Evolutionary conservation across 2,113 vertebrate species (phyloP).

Genomic region (Marmota flaviventris): DNA sequence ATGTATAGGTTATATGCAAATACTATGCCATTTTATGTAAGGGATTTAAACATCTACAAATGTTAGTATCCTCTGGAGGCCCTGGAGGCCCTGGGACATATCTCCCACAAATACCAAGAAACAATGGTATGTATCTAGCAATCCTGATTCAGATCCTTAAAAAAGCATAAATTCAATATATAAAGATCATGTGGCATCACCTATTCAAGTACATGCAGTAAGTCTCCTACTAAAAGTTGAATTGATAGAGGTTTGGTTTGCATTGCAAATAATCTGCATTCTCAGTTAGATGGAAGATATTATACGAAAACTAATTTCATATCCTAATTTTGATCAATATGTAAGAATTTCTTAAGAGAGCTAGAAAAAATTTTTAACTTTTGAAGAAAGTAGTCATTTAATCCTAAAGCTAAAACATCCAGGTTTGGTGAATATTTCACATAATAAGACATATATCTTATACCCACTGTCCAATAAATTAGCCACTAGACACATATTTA

Average conservation of each 20-base stretch:
- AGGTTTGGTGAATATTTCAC: conserved; percentile 22
- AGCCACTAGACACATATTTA: background rate
- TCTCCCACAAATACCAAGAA: background rate
- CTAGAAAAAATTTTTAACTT: conserved; percentile 1
- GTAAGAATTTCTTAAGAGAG: conserved; percentile 11
- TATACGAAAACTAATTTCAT: conserved; percentile 43
- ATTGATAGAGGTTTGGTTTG: conserved; percentile 24
- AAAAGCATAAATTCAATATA: conserved; percentile 2
- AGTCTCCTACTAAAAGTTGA: conserved; percentile 26
- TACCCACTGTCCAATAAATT: conserved; percentile 36
- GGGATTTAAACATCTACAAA: background rate
- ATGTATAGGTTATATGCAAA: background rate
- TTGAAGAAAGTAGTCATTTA: conserved; percentile 54
- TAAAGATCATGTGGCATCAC: conserved; percentile 18
- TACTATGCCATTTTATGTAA: background rate
- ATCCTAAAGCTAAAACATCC: conserved; percentile 48
- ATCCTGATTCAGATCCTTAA: background rate
- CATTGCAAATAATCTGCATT: conserved; percentile 42
- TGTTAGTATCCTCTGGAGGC: background rate
- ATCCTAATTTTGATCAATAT: conserved; percentile 49
- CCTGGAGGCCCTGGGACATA: too few relatives aligned
- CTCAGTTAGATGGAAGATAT: conserved; percentile 31
- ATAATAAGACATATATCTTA: conserved; percentile 30
- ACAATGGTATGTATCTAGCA: background rate
- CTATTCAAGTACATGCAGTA: background rate